Evolutionary conservation across 2,797 vertebrate genomes (phyloP).

Genomic region (Decapterus maruadsi): DNA sequence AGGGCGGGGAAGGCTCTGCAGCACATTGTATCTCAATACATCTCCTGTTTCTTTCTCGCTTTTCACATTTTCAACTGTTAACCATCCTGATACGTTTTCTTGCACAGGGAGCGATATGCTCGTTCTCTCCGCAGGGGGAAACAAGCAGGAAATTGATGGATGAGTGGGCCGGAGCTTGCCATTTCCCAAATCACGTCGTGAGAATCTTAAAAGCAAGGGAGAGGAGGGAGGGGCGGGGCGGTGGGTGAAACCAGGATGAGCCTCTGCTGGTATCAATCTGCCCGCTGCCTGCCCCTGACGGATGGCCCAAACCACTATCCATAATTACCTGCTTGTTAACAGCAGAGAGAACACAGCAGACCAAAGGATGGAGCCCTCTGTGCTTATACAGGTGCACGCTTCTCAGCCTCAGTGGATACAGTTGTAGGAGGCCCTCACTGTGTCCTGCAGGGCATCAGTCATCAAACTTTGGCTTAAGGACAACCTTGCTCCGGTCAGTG

Average conservation of each 20-base stretch:
- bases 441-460: constrained; percentile 58
- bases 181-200: constrained; percentile 80
- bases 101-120: constrained; percentile 19
- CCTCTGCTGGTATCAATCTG: constrained; percentile 75
- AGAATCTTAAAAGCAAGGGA: constrained; percentile 76
- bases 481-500: constrained; percentile 72
- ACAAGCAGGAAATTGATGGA: constrained; percentile 76
- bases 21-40: constrained; percentile 25
- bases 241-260: constrained; percentile 68
- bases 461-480: constrained; percentile 73
- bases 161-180: constrained; percentile 65
- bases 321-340: constrained; percentile 83
- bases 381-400: background rate
- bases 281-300: constrained; percentile 64
- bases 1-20: background rate
- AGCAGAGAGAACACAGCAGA: constrained; percentile 55
- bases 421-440: constrained; percentile 30
- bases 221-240: background rate
- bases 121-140: constrained; percentile 44
- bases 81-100: constrained; percentile 1
- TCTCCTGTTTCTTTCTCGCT: constrained; percentile 6
- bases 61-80: constrained; percentile 38
- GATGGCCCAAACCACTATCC: constrained; percentile 77
- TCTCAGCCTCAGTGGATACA: constrained; percentile 23
- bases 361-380: constrained; percentile 21